Percentiles rank a stretch among this genome's conserved stretches.
Evolutionary conservation across 37 sponge, comb jelly and placozoan genomes (phyloP).

Genomic region (Ianthella basta): DNA sequence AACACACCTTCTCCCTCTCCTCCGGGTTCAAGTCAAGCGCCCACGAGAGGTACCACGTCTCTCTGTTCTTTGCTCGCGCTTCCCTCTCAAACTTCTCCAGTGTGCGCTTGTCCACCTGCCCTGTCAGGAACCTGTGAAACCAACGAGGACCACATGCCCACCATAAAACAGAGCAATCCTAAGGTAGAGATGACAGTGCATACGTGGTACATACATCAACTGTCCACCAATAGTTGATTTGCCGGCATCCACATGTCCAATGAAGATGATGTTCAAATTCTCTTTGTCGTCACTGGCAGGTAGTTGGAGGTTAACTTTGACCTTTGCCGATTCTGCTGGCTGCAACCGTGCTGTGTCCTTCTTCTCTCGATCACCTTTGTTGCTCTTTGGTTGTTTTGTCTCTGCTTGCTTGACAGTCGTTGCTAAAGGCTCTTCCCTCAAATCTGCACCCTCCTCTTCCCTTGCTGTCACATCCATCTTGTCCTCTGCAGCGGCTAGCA

Average conservation of each 20-base stretch:
- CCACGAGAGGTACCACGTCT: conserved; percentile 99
- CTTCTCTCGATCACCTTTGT: not conserved
- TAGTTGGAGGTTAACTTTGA: conserved; percentile 12
- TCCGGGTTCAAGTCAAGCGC: conserved; percentile 98
- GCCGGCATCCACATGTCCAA: conserved; percentile 99
- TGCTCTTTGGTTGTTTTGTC: conserved; percentile 10
- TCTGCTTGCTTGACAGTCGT: not conserved
- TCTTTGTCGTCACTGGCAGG: conserved; percentile 77
- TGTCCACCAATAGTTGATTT: conserved; percentile 99
- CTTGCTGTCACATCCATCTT: not conserved
- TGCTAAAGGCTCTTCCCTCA: not conserved
- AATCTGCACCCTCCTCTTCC: conserved; percentile 2
- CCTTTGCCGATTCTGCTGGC: conserved; percentile 2
- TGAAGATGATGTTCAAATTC: conserved; percentile 95
- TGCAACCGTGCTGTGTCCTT: not conserved
- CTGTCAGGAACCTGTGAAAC: conserved; percentile 79
- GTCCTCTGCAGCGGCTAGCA: not conserved
- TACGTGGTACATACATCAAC: conserved; percentile 79
- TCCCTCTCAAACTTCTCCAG: conserved; percentile 99
- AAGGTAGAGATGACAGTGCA: not conserved
- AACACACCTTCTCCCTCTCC: conserved; percentile 91
- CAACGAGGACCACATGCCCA: not conserved
- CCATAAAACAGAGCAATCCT: not conserved
- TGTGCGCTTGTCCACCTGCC: conserved; percentile 97
- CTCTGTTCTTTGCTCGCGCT: conserved; percentile 98